Evolutionary conservation across 2,113 vertebrate species (phyloP).

Genomic region (Ardeotis arabs): DNA sequence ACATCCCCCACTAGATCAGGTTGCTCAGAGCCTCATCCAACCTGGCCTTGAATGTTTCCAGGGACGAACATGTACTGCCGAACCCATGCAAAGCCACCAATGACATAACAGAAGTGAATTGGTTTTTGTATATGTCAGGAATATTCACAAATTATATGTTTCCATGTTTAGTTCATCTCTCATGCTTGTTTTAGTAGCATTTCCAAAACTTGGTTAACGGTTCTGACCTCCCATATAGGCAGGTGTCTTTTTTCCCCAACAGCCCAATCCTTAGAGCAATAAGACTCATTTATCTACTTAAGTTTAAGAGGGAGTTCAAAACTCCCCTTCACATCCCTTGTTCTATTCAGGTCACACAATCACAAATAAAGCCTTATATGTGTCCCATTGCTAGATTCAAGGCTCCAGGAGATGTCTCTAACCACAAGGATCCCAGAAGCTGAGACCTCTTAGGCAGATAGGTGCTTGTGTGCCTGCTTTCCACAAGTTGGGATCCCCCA

Average conservation of each 20-base stretch:
- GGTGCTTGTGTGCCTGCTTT: not conserved
- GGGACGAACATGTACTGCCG: not conserved
- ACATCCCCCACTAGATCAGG: too few species aligned
- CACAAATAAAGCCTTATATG: not conserved
- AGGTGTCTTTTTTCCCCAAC: not conserved
- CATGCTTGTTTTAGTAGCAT: not conserved
- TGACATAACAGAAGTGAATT: not conserved
- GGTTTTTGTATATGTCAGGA: not conserved
- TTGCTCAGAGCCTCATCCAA: too few species aligned
- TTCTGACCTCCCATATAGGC: not conserved
- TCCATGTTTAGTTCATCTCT: not conserved
- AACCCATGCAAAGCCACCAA: not conserved
- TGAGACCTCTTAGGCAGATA: not conserved
- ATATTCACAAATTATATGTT: not conserved
- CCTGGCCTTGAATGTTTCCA: too few species aligned
- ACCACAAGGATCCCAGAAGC: not conserved
- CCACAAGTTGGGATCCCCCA: not conserved
- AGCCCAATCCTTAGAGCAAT: not conserved
- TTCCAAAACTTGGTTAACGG: not conserved
- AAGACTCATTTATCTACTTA: not conserved
- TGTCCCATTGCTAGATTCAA: not conserved
- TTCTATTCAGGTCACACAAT: not conserved
- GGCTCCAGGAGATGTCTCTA: not conserved
- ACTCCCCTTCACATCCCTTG: not conserved
- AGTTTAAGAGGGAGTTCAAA: not conserved